Evolutionary conservation across 2,113 vertebrate species (phyloP), one percentile per base, ranked within the genome.

Genomic region (Macrotis lagotis): DNA sequence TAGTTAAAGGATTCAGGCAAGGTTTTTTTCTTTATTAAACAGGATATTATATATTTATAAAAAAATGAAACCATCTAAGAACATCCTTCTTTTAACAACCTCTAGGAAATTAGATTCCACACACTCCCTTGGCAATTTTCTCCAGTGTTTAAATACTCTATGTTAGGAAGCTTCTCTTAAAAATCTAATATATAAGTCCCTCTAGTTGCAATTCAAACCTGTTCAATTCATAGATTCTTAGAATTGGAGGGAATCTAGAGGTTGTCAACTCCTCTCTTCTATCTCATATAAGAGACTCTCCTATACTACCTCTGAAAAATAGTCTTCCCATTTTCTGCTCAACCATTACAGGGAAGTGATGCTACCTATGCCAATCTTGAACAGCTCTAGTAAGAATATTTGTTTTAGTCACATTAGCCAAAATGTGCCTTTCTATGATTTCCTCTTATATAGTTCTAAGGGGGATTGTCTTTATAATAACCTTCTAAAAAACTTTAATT

Each of bases 391-490:
- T 83, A 44, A 22, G 66, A 22, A 83, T 22, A 19, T 83, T 83
- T 44, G 37, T 83, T 83, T 83, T 83, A 83, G n/a, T 83, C 44
- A 83, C 19, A 83, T 83, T 83, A 83, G 66, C 1, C n/a, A 44
- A 83, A 83, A 44, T 83, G 19, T 83, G 6, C 8, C 66, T 74
- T 74, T 22, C 37, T 83, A 52, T 48, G 0, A 93, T 8, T 91
- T 94, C 53, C 26, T 91, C 93, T 59, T 91, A 37, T 52, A 90
- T 52, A 66, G 66, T 89, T 95, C 92, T 48, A 2, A 92, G 48
- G 88, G 11, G 2, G 4, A 0, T 83, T 48, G 1, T 51, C 26
- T 51, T 92, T 28, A 88, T 92, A 91, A 90, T 31, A 92, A 91
- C 3, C 6, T 47, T 91, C 51, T 52, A 8, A 59, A 0, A 50